These are phyloP conservation scores for Perithous albicinctus DNA, from an alignment of 2,888 invertebrate genomes.

Conservation along the genomic window DNA sequence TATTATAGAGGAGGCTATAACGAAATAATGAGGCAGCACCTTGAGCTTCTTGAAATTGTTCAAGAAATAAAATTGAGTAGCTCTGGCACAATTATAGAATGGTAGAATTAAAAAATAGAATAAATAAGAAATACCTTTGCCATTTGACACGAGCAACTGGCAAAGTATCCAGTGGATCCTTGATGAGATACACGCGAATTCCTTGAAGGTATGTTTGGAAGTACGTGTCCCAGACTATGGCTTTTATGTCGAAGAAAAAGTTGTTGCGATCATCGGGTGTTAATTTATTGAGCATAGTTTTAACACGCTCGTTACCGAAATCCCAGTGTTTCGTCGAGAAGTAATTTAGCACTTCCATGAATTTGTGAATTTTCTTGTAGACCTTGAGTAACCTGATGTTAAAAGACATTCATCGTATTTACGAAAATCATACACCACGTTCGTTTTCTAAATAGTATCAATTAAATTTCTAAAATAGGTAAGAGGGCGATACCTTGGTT, in stretches of 20 bases:
- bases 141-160: slow-evolving; percentile 87
- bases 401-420: neutral
- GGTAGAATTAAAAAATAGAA: neutral
- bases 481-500: slow-evolving; percentile 86
- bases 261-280: slow-evolving; percentile 87
- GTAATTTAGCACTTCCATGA: slow-evolving; percentile 91
- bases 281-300: slow-evolving; percentile 87
- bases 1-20: too few species aligned
- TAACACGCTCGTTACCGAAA: slow-evolving; percentile 88
- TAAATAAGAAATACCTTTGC: slow-evolving; percentile 85
- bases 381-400: slow-evolving; percentile 89
- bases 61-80: too few species aligned
- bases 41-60: too few species aligned
- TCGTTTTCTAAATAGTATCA: neutral
- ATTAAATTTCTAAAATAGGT: neutral
- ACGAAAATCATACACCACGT: neutral
- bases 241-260: slow-evolving; percentile 90
- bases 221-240: slow-evolving; percentile 91
- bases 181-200: slow-evolving; percentile 91
- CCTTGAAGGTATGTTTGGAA: slow-evolving; percentile 90
- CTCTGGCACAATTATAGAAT: neutral
- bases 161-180: slow-evolving; percentile 91
- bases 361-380: slow-evolving; percentile 91
- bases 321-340: slow-evolving; percentile 93
- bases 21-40: too few species aligned